Percentiles rank a stretch among this genome's conserved stretches.
Evolutionary conservation across 2,113 vertebrate species (phyloP).

Genomic region (Coptodon rendalli): DNA sequence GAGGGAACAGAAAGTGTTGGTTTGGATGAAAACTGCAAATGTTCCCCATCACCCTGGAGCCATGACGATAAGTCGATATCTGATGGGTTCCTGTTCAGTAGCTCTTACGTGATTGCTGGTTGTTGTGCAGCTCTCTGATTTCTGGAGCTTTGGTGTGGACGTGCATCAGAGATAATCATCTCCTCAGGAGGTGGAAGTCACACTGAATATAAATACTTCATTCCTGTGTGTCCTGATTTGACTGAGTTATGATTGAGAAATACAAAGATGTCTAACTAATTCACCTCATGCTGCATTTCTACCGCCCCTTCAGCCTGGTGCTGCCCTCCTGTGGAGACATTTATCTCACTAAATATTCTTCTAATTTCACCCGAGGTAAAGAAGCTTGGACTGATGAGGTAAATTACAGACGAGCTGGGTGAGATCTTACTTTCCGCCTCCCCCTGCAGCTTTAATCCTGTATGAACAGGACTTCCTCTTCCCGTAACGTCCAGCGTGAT

Average conservation of each 20-base stretch:
- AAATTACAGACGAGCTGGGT: neutral
- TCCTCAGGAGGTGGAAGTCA: neutral
- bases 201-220: neutral
- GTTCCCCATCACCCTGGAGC: neutral
- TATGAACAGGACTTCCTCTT: neutral
- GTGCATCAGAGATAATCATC: neutral
- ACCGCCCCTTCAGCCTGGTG: neutral
- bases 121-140: neutral
- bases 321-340: neutral
- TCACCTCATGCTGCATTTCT: neutral
- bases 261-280: neutral
- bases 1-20: neutral
- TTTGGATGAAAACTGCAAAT: neutral
- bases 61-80: rapidly evolving
- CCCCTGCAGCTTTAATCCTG: neutral
- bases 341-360: neutral
- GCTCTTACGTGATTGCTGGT: neutral
- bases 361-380: neutral
- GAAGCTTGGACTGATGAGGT: neutral
- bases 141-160: neutral
- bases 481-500: neutral
- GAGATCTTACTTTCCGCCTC: neutral
- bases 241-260: neutral
- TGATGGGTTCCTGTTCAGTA: neutral
- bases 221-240: neutral